Evolutionary conservation across 2,113 vertebrate species (phyloP).

Genomic region (Blennius ocellaris): DNA sequence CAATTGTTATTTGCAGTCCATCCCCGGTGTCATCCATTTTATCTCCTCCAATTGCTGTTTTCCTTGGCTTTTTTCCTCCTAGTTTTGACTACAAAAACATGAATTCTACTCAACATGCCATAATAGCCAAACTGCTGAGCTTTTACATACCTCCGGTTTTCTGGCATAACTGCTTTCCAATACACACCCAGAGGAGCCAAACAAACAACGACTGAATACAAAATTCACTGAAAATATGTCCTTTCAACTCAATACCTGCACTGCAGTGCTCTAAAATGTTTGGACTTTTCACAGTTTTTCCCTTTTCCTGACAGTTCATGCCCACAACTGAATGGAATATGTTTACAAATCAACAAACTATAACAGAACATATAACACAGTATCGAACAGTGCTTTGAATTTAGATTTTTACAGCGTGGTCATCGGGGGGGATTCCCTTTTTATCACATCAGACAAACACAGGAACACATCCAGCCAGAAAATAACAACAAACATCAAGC

Average conservation of each 20-base stretch:
- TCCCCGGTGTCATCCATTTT: conserved; percentile 19
- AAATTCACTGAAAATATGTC: conserved; percentile 15
- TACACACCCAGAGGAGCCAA: conserved; percentile 15
- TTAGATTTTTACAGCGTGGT: conserved; percentile 12
- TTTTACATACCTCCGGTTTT: conserved; percentile 32
- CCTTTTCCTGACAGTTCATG: not conserved
- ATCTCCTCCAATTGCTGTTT: conserved; percentile 7
- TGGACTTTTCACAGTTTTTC: conserved; percentile 1
- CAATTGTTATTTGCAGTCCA: conserved; percentile 27
- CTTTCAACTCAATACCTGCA: conserved; percentile 24
- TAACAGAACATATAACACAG: not conserved
- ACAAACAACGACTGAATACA: conserved; percentile 3
- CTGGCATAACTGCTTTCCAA: conserved; percentile 23
- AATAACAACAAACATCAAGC: conserved; percentile 4
- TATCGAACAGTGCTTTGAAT: not conserved
- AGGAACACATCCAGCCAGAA: conserved; percentile 1
- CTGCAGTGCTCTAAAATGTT: not conserved
- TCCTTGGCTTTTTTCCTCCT: conserved; percentile 11
- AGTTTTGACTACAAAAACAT: conserved; percentile 7
- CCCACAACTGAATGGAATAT: not conserved
- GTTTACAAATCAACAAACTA: conserved; percentile 15
- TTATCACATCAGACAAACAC: conserved; percentile 10
- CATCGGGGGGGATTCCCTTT: conserved; percentile 1
- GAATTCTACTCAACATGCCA: conserved; percentile 7
- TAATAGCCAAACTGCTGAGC: conserved; percentile 42